Evolutionary conservation across 2,888 invertebrate genomes (phyloP).

Genomic region (Andrena trimmerana): DNA sequence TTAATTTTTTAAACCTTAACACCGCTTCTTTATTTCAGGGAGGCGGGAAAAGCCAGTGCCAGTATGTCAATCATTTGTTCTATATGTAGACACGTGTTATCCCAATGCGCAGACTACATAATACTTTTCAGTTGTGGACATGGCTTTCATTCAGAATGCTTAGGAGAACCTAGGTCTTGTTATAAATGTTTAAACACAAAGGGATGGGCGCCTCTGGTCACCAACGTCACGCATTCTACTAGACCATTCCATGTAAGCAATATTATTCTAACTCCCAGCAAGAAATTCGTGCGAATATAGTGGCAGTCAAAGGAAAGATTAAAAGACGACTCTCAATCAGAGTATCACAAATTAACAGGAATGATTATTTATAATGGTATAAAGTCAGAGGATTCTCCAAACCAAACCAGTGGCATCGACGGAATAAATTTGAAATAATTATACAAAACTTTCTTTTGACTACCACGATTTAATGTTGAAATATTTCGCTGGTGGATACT

Average conservation of each 20-base stretch:
- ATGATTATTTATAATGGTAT: too few species aligned
- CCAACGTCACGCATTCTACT: slow-evolving; percentile 72
- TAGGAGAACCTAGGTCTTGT: slow-evolving; percentile 81
- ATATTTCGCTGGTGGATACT: not conserved
- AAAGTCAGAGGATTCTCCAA: too few species aligned
- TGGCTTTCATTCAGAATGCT: slow-evolving; percentile 81
- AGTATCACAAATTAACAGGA: not conserved
- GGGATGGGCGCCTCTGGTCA: slow-evolving; percentile 81
- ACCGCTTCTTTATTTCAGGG: slow-evolving; percentile 65
- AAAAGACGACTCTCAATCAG: not conserved
- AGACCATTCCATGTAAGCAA: slow-evolving; percentile 73
- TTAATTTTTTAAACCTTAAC: slow-evolving; percentile 23
- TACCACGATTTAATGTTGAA: not conserved
- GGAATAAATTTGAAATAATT: too few species aligned
- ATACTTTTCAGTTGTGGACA: slow-evolving; percentile 83
- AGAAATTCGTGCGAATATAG: not conserved
- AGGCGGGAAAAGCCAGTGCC: slow-evolving; percentile 80
- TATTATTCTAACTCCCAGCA: slow-evolving; percentile 34
- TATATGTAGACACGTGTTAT: slow-evolving; percentile 79
- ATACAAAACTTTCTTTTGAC: too few species aligned
- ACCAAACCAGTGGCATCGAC: too few species aligned
- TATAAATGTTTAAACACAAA: slow-evolving; percentile 81
- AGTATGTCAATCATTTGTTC: slow-evolving; percentile 79
- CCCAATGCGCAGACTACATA: slow-evolving; percentile 78
- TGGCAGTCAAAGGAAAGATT: not conserved